A percentile compares a stretch with the other conserved stretches of the same genome.
Conservation (phyloP, 2,888 invertebrate genomes). For the Drosophila gaucha region DNA sequence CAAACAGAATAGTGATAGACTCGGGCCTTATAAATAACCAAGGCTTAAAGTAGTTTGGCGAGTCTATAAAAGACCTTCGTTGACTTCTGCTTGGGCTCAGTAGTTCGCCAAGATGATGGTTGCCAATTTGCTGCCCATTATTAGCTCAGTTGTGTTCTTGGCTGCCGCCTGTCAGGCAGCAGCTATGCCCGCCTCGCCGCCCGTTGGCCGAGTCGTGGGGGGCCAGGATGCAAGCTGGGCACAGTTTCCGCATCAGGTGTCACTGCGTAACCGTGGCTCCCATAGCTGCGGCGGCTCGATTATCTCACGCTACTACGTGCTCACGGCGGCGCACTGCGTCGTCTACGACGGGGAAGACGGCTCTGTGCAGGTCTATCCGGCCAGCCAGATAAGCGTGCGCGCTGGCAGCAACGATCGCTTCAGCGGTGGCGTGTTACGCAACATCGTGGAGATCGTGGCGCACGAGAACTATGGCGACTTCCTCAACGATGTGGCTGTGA, state of each 20-base stretch:
- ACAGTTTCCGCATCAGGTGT: conserved; percentile 66
- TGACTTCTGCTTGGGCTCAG: background rate
- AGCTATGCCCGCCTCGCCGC: background rate
- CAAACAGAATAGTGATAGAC: background rate
- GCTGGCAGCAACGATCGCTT: conserved; percentile 74
- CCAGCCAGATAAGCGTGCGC: conserved; percentile 44
- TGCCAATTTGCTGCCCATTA: background rate
- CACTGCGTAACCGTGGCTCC: conserved; percentile 43
- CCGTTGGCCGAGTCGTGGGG: conserved; percentile 55
- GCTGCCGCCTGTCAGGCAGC: conserved; percentile 4
- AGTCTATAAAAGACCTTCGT: conserved; percentile 3
- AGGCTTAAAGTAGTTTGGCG: background rate
- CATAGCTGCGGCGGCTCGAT: conserved; percentile 66
- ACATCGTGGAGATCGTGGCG: conserved; percentile 49
- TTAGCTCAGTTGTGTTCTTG: conserved; percentile 4
- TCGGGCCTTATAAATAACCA: conserved; percentile 11
- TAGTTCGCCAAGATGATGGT: conserved; percentile 19
- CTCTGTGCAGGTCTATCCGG: background rate
- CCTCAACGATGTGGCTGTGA: conserved; percentile 73
- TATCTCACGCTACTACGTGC: conserved; percentile 44
- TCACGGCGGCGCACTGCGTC: conserved; percentile 67
- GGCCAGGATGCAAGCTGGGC: conserved; percentile 46
- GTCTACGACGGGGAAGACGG: conserved; percentile 4
- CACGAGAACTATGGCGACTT: conserved; percentile 72
- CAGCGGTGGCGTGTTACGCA: conserved; percentile 71